These are phyloP conservation scores for Campaea margaritaria DNA, from an alignment of 2,888 invertebrate genomes.

Conservation along the genomic window DNA sequence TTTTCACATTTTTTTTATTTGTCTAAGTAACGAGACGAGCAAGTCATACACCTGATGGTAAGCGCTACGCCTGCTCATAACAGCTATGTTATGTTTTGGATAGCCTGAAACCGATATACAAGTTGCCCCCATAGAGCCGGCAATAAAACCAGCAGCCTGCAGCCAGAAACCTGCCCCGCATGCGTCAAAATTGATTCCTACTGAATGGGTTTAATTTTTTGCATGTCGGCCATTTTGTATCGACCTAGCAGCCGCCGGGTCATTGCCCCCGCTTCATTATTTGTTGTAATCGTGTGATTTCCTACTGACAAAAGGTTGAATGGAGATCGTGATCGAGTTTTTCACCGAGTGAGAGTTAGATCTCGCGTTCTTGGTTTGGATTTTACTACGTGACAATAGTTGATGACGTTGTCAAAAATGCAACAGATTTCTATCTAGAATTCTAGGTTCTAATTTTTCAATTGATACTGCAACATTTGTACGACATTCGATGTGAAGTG, in stretches of 20 bases:
- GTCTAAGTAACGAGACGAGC: no score
- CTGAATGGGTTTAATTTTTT: constrained; percentile 29
- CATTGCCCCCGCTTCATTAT: constrained; percentile 31
- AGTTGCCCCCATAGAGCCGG: background rate
- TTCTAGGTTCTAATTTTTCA: no score
- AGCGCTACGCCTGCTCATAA: no score
- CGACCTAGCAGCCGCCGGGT: constrained; percentile 32
- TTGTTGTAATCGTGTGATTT: constrained; percentile 40
- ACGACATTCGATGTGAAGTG: no score
- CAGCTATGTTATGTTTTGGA: no score
- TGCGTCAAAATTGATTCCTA: constrained; percentile 31
- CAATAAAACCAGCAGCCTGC: constrained; percentile 1
- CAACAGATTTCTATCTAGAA: no score
- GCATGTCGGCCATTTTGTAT: constrained; percentile 36
- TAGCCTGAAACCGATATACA: no score
- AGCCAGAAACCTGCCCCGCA: constrained; percentile 12
- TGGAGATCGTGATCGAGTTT: constrained; percentile 34
- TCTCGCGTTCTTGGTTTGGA: background rate
- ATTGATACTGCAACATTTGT: no score
- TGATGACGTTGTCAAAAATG: no score
- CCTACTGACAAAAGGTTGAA: constrained; percentile 33
- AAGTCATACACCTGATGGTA: no score
- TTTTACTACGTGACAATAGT: background rate
- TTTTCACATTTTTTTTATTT: no score
- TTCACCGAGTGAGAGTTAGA: constrained; percentile 22